phyloP scores from a whole-genome alignment of 1,140 invertebrate genomes.

The Euglossa dilemma region DNA sequence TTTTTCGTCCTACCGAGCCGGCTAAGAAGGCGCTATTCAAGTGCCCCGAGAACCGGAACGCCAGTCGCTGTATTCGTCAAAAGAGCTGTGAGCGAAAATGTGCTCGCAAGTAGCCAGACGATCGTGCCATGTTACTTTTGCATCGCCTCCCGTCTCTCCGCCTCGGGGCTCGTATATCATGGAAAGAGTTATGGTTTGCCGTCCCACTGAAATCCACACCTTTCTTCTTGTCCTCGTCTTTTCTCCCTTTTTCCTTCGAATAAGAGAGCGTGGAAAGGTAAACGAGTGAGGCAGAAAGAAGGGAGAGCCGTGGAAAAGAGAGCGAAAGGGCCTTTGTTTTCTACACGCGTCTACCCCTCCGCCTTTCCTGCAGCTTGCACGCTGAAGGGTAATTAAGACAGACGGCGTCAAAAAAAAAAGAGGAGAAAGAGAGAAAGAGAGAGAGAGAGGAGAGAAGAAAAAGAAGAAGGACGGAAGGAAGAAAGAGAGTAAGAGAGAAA shows the following conservation, averaged over 20 bases:
- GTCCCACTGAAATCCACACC: constrained; percentile 60
- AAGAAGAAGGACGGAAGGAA: background rate
- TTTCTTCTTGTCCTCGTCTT: constrained; percentile 30
- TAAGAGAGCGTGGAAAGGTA: constrained; percentile 14
- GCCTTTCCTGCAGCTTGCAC: background rate
- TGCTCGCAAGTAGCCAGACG: constrained; percentile 52
- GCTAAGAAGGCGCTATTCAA: constrained; percentile 62
- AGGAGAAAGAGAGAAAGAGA: background rate
- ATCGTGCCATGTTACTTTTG: constrained; percentile 66
- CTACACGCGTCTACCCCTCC: constrained; percentile 7
- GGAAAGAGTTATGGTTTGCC: constrained; percentile 64
- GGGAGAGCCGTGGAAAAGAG: background rate
- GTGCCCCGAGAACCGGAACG: constrained; percentile 37
- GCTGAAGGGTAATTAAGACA: constrained; percentile 56
- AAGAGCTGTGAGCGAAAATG: constrained; percentile 60
- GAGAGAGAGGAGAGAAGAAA: background rate
- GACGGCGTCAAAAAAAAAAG: constrained; percentile 34
- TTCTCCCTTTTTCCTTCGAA: constrained; percentile 32
- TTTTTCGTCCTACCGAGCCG: constrained; percentile 43
- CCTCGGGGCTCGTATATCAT: constrained; percentile 62
- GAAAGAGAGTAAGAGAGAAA: background rate
- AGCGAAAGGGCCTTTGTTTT: constrained; percentile 48
- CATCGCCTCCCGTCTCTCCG: constrained; percentile 57
- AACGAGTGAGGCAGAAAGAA: constrained; percentile 14
- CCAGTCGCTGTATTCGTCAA: constrained; percentile 57